These are phyloP conservation scores for Thymelicus acteon DNA, from an alignment of 2,888 invertebrate genomes.

Conservation along the genomic window DNA sequence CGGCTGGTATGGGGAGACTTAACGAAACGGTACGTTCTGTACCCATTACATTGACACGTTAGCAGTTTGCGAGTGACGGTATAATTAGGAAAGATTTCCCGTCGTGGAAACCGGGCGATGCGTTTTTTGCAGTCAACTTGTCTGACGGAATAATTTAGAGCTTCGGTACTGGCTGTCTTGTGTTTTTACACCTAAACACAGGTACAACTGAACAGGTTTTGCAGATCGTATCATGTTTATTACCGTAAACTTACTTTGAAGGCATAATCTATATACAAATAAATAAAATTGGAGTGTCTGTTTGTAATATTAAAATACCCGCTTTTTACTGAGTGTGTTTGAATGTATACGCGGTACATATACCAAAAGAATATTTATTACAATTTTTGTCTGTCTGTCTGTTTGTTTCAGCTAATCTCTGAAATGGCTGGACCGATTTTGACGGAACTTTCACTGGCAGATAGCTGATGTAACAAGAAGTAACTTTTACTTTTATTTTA, in stretches of 20 bases:
- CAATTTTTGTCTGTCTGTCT: no score
- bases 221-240: neutral
- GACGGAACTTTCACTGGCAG: no score
- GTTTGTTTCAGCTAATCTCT: no score
- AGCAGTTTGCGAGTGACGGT: constrained; percentile 17
- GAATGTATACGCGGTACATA: no score
- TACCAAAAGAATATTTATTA: no score
- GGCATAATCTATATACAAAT: no score
- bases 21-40: neutral
- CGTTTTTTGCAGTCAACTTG: constrained; percentile 7
- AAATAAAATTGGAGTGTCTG: no score
- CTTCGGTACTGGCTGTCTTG: neutral
- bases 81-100: constrained; percentile 25
- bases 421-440: no score
- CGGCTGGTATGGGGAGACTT: neutral
- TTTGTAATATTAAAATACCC: no score
- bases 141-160: constrained; percentile 9
- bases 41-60: neutral
- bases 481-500: no score
- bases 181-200: neutral
- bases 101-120: constrained; percentile 3
- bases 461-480: no score
- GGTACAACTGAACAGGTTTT: neutral
- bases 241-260: neutral
- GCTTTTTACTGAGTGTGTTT: no score